These are phyloP conservation scores for Elymnias hypermnestra DNA, from an alignment of 1,140 invertebrate species.

Conservation along the genomic window DNA sequence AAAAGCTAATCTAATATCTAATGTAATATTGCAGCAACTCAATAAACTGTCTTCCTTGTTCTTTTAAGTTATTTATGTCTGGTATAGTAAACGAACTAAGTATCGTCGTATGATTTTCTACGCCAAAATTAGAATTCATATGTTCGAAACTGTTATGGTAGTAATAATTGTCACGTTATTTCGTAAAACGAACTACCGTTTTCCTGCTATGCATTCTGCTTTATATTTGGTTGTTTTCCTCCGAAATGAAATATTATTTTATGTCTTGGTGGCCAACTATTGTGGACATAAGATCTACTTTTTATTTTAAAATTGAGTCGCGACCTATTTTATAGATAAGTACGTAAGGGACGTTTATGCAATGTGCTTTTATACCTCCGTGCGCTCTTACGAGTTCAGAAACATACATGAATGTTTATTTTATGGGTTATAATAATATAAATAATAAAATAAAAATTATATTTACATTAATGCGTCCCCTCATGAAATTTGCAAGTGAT, in stretches of 20 bases:
- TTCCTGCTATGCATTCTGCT: slow-evolving; percentile 13
- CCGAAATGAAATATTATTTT: neutral
- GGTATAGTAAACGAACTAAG: slow-evolving; percentile 28
- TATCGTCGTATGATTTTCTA: slow-evolving; percentile 24
- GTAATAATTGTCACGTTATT: slow-evolving; percentile 50
- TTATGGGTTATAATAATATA: too few species aligned
- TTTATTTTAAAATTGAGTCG: too few species aligned
- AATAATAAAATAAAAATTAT: too few species aligned
- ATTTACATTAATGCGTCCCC: too few species aligned
- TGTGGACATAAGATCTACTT: too few species aligned
- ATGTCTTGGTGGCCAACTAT: neutral
- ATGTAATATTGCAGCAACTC: neutral
- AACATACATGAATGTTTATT: too few species aligned
- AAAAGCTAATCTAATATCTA: neutral
- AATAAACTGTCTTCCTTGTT: too few species aligned
- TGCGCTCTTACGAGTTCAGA: too few species aligned
- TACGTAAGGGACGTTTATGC: too few species aligned
- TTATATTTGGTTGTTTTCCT: neutral
- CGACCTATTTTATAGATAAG: too few species aligned
- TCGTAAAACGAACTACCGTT: slow-evolving; percentile 11
- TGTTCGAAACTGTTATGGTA: slow-evolving; percentile 52
- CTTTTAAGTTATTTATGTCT: slow-evolving; percentile 48
- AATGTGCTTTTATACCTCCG: too few species aligned
- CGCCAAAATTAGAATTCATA: slow-evolving; percentile 46
- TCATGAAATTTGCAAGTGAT: too few species aligned